These are phyloP conservation scores for Noturus placidus DNA, from an alignment of 2,113 vertebrate genomes.

Conservation along the genomic window DNA sequence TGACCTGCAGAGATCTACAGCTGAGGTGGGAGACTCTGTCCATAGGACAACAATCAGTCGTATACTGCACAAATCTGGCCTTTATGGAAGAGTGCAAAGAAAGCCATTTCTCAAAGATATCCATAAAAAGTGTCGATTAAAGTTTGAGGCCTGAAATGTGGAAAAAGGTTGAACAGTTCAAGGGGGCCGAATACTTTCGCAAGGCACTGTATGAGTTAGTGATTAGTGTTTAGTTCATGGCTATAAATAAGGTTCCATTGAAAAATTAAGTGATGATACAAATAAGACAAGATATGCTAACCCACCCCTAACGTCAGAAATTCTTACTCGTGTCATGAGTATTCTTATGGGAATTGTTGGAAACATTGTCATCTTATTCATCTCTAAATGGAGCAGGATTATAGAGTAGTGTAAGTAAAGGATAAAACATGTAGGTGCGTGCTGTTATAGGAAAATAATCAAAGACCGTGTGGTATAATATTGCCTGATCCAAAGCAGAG, in stretches of 20 bases:
- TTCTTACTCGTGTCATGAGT: background rate
- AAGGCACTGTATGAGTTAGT: background rate
- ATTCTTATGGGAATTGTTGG: background rate
- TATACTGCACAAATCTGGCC: too few relatives aligned
- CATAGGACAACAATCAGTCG: too few relatives aligned
- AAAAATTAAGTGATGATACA: background rate
- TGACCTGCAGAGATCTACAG: too few relatives aligned
- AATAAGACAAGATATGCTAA: background rate
- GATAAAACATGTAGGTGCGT: background rate
- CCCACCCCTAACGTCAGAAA: background rate
- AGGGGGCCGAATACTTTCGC: too few relatives aligned
- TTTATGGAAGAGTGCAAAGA: too few relatives aligned
- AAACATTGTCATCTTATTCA: background rate
- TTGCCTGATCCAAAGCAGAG: background rate
- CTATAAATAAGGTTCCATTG: background rate
- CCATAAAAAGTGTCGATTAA: too few relatives aligned
- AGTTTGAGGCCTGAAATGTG: too few relatives aligned
- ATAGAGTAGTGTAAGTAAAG: background rate
- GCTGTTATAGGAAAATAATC: background rate
- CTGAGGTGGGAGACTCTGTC: too few relatives aligned
- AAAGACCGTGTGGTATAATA: background rate
- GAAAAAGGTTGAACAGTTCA: too few relatives aligned
- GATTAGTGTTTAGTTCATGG: background rate
- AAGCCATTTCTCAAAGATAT: too few relatives aligned
- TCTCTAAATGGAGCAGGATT: background rate